These are phyloP conservation scores for Belgica antarctica DNA, from an alignment of 2,888 invertebrate species.

Conservation along the genomic window DNA sequence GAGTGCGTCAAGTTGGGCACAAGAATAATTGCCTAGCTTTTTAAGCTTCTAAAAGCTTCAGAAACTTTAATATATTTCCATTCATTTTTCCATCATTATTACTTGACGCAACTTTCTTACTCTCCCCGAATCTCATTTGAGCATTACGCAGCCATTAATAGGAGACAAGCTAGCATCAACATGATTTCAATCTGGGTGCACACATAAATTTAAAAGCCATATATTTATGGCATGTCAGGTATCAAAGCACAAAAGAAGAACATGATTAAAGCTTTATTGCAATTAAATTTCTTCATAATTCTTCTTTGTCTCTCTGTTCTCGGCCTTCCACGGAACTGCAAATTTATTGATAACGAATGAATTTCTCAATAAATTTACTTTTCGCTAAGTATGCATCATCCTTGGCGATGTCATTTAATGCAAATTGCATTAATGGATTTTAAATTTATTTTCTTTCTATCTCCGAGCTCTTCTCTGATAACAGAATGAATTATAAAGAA, in stretches of 20 bases:
- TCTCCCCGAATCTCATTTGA: no score
- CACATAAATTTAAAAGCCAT: constrained; percentile 19
- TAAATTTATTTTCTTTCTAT: constrained; percentile 9
- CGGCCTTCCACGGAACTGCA: constrained; percentile 1
- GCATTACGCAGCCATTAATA: background rate
- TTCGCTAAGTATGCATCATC: constrained; percentile 18
- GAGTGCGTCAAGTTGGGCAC: no score
- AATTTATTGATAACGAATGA: constrained; percentile 5
- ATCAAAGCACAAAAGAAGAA: constrained; percentile 10
- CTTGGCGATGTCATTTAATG: constrained; percentile 15
- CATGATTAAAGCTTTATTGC: constrained; percentile 14
- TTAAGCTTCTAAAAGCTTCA: background rate
- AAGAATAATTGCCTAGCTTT: no score
- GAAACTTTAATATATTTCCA: no score
- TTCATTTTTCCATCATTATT: no score
- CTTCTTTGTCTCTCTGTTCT: background rate
- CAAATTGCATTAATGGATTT: constrained; percentile 37
- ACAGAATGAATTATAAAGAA: constrained; percentile 17
- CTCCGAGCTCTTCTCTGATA: constrained; percentile 8
- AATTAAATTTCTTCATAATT: constrained; percentile 28
- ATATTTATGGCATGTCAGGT: constrained; percentile 11
- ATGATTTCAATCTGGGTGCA: background rate
- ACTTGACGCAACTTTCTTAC: no score
- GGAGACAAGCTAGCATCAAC: background rate
- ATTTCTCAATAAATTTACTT: constrained; percentile 19